Conservation (phyloP, 1,140 invertebrate species). For the Odontomachus brunneus region DNA sequence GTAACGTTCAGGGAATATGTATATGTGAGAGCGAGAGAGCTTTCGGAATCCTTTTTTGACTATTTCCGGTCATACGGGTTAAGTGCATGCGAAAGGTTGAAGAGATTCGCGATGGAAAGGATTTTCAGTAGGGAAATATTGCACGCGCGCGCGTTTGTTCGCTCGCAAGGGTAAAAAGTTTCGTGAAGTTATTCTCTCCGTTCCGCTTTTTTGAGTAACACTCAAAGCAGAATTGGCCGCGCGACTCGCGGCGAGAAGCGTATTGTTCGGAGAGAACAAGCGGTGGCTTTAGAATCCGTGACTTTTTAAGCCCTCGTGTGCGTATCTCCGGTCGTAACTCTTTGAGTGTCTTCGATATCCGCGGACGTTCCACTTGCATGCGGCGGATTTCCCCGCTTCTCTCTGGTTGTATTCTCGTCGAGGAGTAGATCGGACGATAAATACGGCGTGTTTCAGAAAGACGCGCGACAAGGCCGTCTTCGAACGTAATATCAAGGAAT, state of each 20-base stretch:
- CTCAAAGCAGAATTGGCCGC: not conserved
- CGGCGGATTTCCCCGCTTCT: conserved; percentile 19
- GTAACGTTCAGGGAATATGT: not conserved
- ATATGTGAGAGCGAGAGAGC: not conserved
- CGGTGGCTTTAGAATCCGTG: conserved; percentile 23
- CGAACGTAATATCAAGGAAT: not conserved
- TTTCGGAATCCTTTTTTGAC: conserved; percentile 11
- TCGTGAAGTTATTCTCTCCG: not conserved
- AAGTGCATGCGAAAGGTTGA: conserved; percentile 48
- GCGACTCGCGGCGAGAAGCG: not conserved
- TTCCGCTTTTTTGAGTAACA: conserved; percentile 43
- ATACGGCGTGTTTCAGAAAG: not conserved
- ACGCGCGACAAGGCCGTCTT: not conserved
- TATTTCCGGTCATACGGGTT: conserved; percentile 43
- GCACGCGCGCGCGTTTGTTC: not conserved
- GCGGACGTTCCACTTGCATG: conserved; percentile 8
- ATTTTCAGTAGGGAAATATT: conserved; percentile 51
- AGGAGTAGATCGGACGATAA: conserved; percentile 18
- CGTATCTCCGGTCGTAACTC: conserved; percentile 36
- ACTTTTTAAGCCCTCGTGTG: conserved; percentile 21
- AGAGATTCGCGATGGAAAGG: conserved; percentile 31
- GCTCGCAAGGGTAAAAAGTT: conserved; percentile 42
- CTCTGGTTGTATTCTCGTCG: not conserved
- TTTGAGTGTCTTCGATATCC: conserved; percentile 32
- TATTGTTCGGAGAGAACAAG: conserved; percentile 28